A percentile compares a stretch with the other conserved stretches of the same genome.
phyloP scores from a whole-genome alignment of 2,797 vertebrate genomes.

The Bucorvus abyssinicus region DNA sequence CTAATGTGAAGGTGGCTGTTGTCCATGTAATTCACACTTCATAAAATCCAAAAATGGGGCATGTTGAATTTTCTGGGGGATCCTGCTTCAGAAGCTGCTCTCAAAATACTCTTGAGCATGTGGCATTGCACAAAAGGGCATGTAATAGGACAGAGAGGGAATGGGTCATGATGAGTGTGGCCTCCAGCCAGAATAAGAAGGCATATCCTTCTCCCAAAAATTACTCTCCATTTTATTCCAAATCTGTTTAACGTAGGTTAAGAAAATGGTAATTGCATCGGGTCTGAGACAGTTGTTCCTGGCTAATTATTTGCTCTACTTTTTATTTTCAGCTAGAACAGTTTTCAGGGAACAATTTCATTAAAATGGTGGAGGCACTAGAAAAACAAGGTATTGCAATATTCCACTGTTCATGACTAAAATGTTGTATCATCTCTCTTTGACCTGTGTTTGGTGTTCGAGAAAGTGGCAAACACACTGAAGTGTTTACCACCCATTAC shows the following conservation, averaged over 20 bases:
- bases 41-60: not conserved
- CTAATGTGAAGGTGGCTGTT: not conserved
- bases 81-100: not conserved
- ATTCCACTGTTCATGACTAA: not conserved
- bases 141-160: not conserved
- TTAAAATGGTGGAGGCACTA: not conserved
- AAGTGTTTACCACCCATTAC: not conserved
- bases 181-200: not conserved
- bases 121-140: not conserved
- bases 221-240: not conserved
- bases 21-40: not conserved
- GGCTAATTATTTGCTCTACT: not conserved
- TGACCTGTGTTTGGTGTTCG: not conserved
- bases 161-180: fast-evolving
- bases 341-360: not conserved
- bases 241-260: not conserved
- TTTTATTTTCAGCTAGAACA: not conserved
- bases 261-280: not conserved
- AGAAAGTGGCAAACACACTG: not conserved
- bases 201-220: not conserved
- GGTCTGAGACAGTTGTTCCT: not conserved
- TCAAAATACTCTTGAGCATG: not conserved
- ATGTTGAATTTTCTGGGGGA: not conserved
- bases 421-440: not conserved
- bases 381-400: not conserved